These are phyloP conservation scores for Dryocosmus kuriphilus DNA, from an alignment of 2,888 invertebrate genomes.

Conservation along the genomic window DNA sequence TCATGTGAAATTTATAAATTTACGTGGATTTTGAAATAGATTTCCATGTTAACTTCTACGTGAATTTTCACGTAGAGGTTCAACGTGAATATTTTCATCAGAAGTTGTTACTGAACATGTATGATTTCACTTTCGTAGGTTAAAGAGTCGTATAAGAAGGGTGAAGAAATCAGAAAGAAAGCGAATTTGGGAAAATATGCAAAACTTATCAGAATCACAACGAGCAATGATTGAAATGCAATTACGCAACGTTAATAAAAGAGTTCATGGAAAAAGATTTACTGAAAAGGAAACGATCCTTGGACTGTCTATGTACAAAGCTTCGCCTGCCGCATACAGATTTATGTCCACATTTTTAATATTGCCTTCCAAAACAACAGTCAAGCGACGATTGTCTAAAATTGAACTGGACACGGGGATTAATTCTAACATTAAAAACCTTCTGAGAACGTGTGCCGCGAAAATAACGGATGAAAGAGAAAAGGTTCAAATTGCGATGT, in stretches of 20 bases:
- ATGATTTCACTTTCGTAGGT: neutral
- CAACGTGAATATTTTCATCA: no score
- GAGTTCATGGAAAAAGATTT: neutral
- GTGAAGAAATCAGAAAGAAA: neutral
- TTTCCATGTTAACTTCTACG: no score
- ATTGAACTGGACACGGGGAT: constrained; percentile 7
- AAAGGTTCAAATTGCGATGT: neutral
- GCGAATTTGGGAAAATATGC: neutral
- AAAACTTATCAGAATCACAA: neutral
- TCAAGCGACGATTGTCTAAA: neutral
- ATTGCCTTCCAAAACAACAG: neutral
- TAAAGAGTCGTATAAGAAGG: neutral
- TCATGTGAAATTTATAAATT: no score
- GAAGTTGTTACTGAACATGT: no score
- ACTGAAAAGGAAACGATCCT: neutral
- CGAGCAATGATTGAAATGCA: neutral
- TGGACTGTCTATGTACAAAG: neutral
- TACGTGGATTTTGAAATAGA: no score
- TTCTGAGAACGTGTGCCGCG: neutral
- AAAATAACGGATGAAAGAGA: neutral
- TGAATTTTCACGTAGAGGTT: no score
- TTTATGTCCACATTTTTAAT: neutral
- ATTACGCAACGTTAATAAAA: neutral
- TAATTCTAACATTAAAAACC: neutral
- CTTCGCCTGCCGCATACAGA: neutral